A percentile compares a stretch with the other conserved stretches of the same genome.
Conservation (phyloP, 2,797 vertebrate species). For the Neosilurus mollespiculum region DNA sequence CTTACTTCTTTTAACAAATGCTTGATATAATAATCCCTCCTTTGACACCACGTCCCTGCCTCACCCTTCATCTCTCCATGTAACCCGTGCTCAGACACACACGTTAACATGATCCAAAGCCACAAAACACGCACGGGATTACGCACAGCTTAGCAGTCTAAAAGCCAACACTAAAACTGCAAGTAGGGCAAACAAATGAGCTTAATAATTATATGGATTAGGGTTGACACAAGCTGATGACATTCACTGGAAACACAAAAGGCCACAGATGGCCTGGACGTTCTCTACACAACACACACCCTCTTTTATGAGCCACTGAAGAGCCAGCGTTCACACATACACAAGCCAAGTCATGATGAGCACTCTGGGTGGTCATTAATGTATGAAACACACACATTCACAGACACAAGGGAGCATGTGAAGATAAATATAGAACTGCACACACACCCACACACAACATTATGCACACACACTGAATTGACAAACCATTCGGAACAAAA, state of each 20-base stretch:
- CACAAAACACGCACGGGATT: constrained; percentile 31
- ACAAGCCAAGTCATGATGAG: constrained; percentile 35
- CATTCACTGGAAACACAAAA: constrained; percentile 48
- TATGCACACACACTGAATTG: neutral
- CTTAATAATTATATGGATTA: constrained; percentile 47
- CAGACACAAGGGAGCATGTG: constrained; percentile 27
- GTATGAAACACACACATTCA: constrained; percentile 36
- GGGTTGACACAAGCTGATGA: constrained; percentile 46
- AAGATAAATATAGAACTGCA: constrained; percentile 29
- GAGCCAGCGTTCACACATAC: constrained; percentile 32
- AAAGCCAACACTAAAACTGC: constrained; percentile 39
- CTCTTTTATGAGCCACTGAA: constrained; percentile 42
- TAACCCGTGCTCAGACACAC: neutral
- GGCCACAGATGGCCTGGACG: constrained; percentile 43
- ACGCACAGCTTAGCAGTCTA: constrained; percentile 44
- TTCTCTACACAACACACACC: constrained; percentile 27
- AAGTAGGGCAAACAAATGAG: constrained; percentile 49
- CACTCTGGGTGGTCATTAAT: constrained; percentile 41
- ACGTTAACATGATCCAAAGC: constrained; percentile 24
- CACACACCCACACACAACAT: constrained; percentile 7
- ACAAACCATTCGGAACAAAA: neutral
- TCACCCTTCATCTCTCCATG: constrained; percentile 30
- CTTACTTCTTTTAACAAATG: constrained; percentile 30
- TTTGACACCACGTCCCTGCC: constrained; percentile 37
- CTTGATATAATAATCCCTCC: constrained; percentile 41